Conservation (phyloP, 2,113 vertebrate species). For the Abramis brama region DNA sequence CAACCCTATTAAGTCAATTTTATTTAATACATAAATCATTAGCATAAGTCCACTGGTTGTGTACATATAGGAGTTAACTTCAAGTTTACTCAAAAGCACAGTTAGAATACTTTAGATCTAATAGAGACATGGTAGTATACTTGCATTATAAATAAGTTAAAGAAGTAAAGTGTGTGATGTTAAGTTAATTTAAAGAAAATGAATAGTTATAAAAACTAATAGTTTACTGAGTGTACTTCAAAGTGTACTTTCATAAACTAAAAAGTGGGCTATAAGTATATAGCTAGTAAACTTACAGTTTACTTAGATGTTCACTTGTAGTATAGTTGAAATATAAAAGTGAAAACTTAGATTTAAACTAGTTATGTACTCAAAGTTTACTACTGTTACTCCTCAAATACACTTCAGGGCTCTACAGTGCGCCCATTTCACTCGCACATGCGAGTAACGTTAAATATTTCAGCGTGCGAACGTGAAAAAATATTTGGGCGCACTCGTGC, state of each 20-base stretch:
- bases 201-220: background rate
- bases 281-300: background rate
- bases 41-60: background rate
- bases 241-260: background rate
- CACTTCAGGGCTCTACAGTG: too few relatives aligned
- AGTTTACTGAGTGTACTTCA: background rate
- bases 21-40: background rate
- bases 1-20: background rate
- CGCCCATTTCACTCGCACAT: too few relatives aligned
- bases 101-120: background rate
- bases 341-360: background rate
- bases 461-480: too few relatives aligned
- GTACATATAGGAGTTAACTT: background rate
- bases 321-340: background rate
- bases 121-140: background rate
- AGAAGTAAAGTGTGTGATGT: background rate
- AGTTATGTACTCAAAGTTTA: background rate
- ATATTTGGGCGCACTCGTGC: too few relatives aligned
- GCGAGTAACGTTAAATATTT: too few relatives aligned
- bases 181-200: background rate
- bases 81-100: background rate
- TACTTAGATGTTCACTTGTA: background rate
- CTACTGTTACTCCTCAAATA: background rate
- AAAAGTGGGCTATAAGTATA: background rate
- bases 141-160: background rate